These are phyloP conservation scores for Phataginus tetradactyla DNA, from an alignment of 2,797 vertebrate species.

Conservation along the genomic window DNA sequence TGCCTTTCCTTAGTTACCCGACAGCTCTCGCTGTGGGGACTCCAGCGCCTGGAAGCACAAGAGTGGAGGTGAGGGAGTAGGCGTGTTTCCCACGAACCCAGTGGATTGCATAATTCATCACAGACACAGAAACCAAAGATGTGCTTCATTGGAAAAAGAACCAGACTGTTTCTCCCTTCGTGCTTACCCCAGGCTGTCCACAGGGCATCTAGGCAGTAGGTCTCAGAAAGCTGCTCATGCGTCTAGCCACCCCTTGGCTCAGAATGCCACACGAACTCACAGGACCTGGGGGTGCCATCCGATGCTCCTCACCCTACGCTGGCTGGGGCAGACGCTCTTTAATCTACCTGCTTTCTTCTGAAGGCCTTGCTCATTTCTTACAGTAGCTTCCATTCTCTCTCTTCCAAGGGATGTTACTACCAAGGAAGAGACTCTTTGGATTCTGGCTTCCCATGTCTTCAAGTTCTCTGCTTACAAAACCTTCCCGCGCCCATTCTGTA, in stretches of 20 bases:
- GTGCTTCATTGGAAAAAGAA: not conserved
- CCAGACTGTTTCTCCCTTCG: not conserved
- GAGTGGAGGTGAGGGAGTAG: not conserved
- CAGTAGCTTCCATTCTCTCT: not conserved
- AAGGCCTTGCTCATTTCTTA: not conserved
- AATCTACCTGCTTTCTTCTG: not conserved
- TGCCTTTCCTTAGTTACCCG: not conserved
- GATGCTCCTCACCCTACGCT: rapidly evolving
- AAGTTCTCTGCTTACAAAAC: not conserved
- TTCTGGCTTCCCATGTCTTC: not conserved
- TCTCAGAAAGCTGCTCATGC: not conserved
- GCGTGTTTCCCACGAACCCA: not conserved
- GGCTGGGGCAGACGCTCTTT: not conserved
- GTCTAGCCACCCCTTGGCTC: not conserved
- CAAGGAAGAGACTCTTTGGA: not conserved
- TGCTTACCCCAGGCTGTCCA: not conserved
- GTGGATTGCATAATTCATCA: not conserved
- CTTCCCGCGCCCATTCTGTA: not conserved
- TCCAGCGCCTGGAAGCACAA: not conserved
- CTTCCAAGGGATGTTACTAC: not conserved
- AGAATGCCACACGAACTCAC: not conserved
- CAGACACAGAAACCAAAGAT: conserved; percentile 46
- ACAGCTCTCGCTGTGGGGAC: not conserved
- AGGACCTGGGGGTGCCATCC: not conserved
- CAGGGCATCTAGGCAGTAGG: not conserved